Evolutionary conservation across 2,888 invertebrate genomes (phyloP), one percentile per base, ranked within the genome.

Genomic region (Neria commutata): DNA sequence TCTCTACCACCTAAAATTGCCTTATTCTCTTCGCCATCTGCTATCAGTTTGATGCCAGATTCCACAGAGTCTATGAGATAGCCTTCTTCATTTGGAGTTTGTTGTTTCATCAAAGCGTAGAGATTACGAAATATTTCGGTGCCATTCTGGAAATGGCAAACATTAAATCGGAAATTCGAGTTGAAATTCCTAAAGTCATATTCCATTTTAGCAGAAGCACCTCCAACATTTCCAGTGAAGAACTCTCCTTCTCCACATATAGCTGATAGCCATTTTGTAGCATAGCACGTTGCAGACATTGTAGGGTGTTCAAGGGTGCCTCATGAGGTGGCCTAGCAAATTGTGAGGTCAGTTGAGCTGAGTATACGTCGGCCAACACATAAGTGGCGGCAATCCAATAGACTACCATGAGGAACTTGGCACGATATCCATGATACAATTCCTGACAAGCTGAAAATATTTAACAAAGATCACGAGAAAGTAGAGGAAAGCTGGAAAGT

Each of bases 311-410:
- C 25, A 91, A 88, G 0, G 91, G 88, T 40, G 84, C 83, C 74
- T 91, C 91, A 69, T 88, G 84, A 0, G 89, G 89, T 2, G 91
- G 91, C 51, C 87, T 84, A 0, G 91, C 91, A 58, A 91, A 83
- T 23, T 91, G 82, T 2, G 91, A 91, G 10, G 91, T 91, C 62
- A 91, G 78, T 77, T 90, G 91, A 0, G 91, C 91, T 0, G 91
- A 90, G 75, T 91, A 91, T 84, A 91, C 89, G 76, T 91, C 91
- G 0, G 89, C 89, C 50, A 91, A 87, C 3, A 91, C 90, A 75
- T 91, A 91, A 0, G 91, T 91, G 1, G 89, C 89, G 25, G 89
- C 88, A n/a, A 91, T 83, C 52, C 89, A 89, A 48, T 91, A 85
- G 2, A 91, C 80, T 25, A 89, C 87, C 14, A 87, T 85, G n/a